These are phyloP conservation scores for Holothuria leucospilota DNA, from an alignment of 53 echinoderm and acorn worm genomes.

Conservation along the genomic window DNA sequence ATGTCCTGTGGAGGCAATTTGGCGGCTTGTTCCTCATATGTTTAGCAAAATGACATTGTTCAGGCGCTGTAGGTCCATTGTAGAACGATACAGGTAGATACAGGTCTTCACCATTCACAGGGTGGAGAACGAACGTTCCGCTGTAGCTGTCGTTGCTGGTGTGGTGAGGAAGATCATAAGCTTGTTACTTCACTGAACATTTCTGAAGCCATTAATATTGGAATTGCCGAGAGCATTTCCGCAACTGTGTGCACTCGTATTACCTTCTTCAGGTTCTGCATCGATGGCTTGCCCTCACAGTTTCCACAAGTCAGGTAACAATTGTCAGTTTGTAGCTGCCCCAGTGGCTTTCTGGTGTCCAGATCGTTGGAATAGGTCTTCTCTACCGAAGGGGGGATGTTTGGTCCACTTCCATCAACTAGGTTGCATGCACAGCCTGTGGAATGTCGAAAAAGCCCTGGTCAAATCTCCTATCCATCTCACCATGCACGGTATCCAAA, in stretches of 20 bases:
- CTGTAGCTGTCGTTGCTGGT: not conserved
- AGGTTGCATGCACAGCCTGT: not conserved
- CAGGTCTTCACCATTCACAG: not conserved
- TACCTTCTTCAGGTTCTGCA: not conserved
- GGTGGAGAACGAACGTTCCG: not conserved
- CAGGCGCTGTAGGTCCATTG: not conserved
- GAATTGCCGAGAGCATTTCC: not conserved
- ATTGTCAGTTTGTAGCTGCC: not conserved
- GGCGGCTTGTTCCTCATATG: not conserved
- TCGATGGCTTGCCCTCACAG: not conserved
- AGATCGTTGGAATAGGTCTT: not conserved
- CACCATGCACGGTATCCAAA: not conserved
- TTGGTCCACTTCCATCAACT: not conserved
- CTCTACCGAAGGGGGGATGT: not conserved
- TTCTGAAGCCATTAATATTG: not conserved
- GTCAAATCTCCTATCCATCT: not conserved
- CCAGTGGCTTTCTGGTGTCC: not conserved
- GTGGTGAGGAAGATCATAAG: not conserved
- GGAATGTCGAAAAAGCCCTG: not conserved
- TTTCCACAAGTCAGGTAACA: not conserved
- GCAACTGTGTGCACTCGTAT: not conserved
- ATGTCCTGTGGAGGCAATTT: not conserved
- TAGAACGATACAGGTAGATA: not conserved
- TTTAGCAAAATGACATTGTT: not conserved
- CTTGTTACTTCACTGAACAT: conserved; percentile 12